Evolutionary conservation across 2,113 vertebrate genomes (phyloP), one percentile per base, ranked within the genome.

Genomic region (Epinephelus lanceolatus): DNA sequence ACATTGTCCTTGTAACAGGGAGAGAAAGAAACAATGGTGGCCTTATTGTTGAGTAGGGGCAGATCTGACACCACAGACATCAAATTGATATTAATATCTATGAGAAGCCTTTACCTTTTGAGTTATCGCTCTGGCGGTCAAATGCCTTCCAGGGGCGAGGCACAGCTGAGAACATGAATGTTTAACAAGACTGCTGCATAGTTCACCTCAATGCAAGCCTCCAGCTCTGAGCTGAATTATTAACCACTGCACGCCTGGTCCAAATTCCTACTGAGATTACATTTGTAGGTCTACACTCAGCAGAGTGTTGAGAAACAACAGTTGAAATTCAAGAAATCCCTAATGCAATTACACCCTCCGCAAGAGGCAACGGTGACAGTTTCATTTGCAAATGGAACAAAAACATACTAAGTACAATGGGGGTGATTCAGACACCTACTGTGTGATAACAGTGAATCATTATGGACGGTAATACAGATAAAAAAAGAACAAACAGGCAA

Each of bases 161-260:
- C 86, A 59, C 56, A 81, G 80, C 85, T 72, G 87, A 90, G 87
- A 94, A 88, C 93, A 95, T 95, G 88, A 94, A 95, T 94, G 92
- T 94, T 94, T 94, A 94, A 94, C 91, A 93, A 91, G 91, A 86
- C 78, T 60, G 73, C 87, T 83, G 83, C 86, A 86, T 91, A 81
- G 88, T 88, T 91, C 90, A 91, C 91, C 90, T 91, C 88, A 85
- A 85, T 91, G 83, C 83, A 86, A 82, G 90, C 89, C 88, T 90
- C 83, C 80, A 92, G 89, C 90, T 89, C 80, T 27, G 68, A 81
- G 61, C 77, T 93, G 89, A 94, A 94, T 95, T 92, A 94, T 94
- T 94, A 92, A 94, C 79, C 53, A 83, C 63, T 65, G 66, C 81
- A 83, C 86, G 91, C 81, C 89, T 70, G 77, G 71, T 84, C 72